Conservation (phyloP, 2,797 vertebrate genomes). For the Odontamblyopus lacepedii region DNA sequence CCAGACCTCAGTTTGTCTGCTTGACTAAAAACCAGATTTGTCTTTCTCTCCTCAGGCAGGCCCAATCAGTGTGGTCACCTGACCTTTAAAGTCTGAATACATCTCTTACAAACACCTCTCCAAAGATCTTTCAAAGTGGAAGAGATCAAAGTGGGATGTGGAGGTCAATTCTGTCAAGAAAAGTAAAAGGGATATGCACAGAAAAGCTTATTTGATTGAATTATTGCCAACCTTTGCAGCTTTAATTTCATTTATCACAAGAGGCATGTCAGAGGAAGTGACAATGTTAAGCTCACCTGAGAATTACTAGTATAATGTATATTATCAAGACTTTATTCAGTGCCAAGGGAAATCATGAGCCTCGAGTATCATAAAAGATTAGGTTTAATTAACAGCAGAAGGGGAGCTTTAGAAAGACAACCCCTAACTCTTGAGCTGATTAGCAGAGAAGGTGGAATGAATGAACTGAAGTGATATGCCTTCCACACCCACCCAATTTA, state of each 20-base stretch:
- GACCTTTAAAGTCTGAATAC: slow-evolving; percentile 44
- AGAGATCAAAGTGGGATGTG: not conserved
- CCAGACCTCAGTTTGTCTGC: not conserved
- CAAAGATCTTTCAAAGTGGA: slow-evolving; percentile 13
- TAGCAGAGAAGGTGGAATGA: not conserved
- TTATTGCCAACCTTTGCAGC: not conserved
- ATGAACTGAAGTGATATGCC: not conserved
- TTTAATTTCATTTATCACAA: not conserved
- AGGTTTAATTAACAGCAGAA: slow-evolving; percentile 1
- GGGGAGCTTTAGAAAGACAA: not conserved
- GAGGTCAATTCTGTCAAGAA: slow-evolving; percentile 6
- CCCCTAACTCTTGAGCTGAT: not conserved
- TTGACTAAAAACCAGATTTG: slow-evolving; percentile 31
- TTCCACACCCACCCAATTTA: not conserved
- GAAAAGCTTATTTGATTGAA: not conserved
- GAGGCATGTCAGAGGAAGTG: not conserved
- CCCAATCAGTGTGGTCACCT: slow-evolving; percentile 37
- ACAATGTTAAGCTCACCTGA: not conserved
- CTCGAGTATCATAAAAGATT: not conserved
- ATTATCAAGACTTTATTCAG: slow-evolving; percentile 1
- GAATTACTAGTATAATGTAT: not conserved
- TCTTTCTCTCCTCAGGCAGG: slow-evolving; percentile 25
- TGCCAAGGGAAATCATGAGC: slow-evolving; percentile 16
- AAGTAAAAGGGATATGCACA: not conserved
- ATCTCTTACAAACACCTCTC: slow-evolving; percentile 24